Conservation (phyloP, 2,888 invertebrate genomes). For the Drosophila mayaguana region DNA sequence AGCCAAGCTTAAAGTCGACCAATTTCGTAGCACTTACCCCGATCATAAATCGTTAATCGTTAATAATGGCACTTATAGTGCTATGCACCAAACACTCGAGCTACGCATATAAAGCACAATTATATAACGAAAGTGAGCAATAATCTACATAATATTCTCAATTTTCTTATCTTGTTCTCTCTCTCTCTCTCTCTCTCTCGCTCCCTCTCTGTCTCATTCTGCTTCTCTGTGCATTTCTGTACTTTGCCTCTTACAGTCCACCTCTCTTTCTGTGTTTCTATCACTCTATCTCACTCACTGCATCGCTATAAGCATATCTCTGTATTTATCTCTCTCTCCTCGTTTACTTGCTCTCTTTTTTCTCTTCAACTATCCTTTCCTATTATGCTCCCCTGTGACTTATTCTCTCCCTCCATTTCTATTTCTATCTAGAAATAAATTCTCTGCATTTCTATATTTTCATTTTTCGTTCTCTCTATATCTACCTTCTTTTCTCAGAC, state of each 20-base stretch:
- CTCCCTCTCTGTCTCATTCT: too few species aligned
- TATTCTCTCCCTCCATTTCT: too few species aligned
- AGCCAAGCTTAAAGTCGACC: slow-evolving; percentile 21
- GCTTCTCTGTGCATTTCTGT: not conserved
- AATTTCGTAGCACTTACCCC: slow-evolving; percentile 32
- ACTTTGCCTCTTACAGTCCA: not conserved
- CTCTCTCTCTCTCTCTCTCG: too few species aligned
- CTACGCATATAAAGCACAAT: not conserved
- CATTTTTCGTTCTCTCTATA: not conserved
- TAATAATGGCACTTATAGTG: slow-evolving; percentile 54
- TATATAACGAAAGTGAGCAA: not conserved
- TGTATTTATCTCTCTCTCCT: too few species aligned
- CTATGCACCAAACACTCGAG: slow-evolving; percentile 23
- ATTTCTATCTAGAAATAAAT: too few species aligned
- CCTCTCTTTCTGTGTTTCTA: not conserved
- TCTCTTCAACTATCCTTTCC: too few species aligned
- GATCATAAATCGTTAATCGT: slow-evolving; percentile 56
- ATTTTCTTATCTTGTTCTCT: too few species aligned
- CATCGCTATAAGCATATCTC: too few species aligned
- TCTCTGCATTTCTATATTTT: not conserved
- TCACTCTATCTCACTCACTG: too few species aligned
- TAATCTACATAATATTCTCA: not conserved
- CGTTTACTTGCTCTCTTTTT: too few species aligned
- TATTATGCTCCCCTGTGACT: not conserved
- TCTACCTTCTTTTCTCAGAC: not conserved